Percentiles rank a stretch among this genome's conserved stretches.
Evolutionary conservation across 35 echinoderm and acorn worm species (phyloP).

Genomic region (Apostichopus californicus): DNA sequence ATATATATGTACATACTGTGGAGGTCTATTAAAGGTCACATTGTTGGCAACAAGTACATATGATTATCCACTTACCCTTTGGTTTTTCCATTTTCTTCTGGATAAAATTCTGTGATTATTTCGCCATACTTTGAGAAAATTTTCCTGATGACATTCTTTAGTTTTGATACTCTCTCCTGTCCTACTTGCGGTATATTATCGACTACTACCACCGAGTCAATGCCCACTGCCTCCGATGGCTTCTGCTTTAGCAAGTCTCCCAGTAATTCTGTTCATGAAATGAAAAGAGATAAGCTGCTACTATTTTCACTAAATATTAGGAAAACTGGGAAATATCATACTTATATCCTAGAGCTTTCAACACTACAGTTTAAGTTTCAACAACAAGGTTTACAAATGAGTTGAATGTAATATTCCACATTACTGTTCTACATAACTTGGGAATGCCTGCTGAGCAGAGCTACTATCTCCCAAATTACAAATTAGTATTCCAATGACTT

Average conservation of each 20-base stretch:
- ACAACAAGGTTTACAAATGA: too few relatives aligned
- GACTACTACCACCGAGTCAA: conserved; percentile 90
- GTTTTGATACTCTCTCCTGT: conserved; percentile 77
- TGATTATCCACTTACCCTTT: conserved; percentile 70
- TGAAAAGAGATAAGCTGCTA: background rate
- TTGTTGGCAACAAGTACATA: too few relatives aligned
- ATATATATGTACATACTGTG: too few relatives aligned
- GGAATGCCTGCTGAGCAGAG: too few relatives aligned
- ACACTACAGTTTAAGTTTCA: background rate
- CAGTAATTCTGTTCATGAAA: conserved; percentile 66
- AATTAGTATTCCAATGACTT: too few relatives aligned
- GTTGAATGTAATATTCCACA: too few relatives aligned
- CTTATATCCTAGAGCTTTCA: background rate
- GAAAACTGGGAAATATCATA: background rate
- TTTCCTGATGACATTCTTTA: conserved; percentile 90
- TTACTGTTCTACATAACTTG: too few relatives aligned
- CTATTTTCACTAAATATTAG: background rate
- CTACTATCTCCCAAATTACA: too few relatives aligned
- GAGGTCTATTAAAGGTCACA: too few relatives aligned
- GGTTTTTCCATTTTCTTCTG: conserved; percentile 82
- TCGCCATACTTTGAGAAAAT: conserved; percentile 93
- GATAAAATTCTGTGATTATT: conserved; percentile 92
- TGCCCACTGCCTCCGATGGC: conserved; percentile 89
- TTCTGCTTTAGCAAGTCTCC: conserved; percentile 80
- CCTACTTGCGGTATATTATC: conserved; percentile 92